phyloP scores from a whole-genome alignment of 1,140 invertebrate species.

The Bombus huntii region DNA sequence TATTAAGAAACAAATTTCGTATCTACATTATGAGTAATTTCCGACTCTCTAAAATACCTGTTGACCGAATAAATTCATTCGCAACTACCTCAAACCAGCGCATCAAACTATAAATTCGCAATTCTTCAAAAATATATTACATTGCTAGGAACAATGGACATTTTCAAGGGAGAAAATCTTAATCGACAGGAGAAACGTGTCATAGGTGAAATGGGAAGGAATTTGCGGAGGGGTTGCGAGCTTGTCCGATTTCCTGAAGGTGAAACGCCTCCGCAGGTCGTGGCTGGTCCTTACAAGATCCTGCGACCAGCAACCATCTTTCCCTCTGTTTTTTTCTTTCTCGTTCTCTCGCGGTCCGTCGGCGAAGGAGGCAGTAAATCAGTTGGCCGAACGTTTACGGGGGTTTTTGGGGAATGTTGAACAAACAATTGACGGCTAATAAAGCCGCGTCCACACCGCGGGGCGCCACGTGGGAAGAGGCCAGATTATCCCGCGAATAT shows the following conservation, averaged over 20 bases:
- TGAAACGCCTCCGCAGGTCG: conserved; percentile 64
- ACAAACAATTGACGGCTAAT: conserved; percentile 83
- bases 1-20: neutral
- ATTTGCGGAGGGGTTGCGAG: conserved; percentile 49
- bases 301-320: conserved; percentile 13
- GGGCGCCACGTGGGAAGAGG: conserved; percentile 80
- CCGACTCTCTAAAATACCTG: too few species aligned
- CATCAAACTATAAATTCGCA: neutral
- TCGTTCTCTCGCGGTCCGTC: conserved; percentile 47
- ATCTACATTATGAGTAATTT: neutral
- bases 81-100: neutral
- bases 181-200: neutral
- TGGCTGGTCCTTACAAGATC: conserved; percentile 57
- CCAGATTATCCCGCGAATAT: conserved; percentile 70
- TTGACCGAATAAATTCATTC: neutral
- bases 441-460: conserved; percentile 78
- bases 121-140: neutral
- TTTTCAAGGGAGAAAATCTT: neutral
- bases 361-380: conserved; percentile 78
- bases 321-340: neutral
- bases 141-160: neutral
- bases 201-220: conserved; percentile 26
- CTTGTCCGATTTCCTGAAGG: conserved; percentile 60
- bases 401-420: conserved; percentile 82
- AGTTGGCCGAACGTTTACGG: conserved; percentile 79